A percentile compares a stretch with the other conserved stretches of the same genome.
phyloP scores from a whole-genome alignment of 2,888 invertebrate genomes.

The Syrista parreyssii region DNA sequence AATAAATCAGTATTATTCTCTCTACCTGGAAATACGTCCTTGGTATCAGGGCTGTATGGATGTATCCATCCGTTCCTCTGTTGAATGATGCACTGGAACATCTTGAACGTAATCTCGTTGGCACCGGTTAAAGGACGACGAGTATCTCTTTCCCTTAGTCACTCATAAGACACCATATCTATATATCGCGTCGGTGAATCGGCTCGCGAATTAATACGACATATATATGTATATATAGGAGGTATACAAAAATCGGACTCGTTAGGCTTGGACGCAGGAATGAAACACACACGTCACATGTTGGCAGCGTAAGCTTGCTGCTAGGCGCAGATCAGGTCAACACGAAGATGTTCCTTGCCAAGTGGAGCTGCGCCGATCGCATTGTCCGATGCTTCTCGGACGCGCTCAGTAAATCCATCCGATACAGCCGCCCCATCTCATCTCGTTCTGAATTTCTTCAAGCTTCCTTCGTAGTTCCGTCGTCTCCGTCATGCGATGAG shows the following conservation, averaged over 20 bases:
- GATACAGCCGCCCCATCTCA: constrained; percentile 6
- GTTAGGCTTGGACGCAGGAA: not conserved
- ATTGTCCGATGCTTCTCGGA: not conserved
- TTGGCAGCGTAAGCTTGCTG: constrained; percentile 7
- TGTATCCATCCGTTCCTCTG: constrained; percentile 82
- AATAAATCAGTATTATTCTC: not conserved
- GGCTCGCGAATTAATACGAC: not conserved
- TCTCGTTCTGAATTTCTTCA: not conserved
- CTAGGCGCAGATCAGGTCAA: constrained; percentile 4
- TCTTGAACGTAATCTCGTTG: constrained; percentile 52
- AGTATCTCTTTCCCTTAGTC: not conserved
- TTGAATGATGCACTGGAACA: constrained; percentile 88
- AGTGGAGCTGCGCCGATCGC: constrained; percentile 3
- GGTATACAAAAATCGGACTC: not conserved
- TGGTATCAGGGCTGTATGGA: constrained; percentile 77
- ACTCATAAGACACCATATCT: not conserved
- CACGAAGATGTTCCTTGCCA: not conserved
- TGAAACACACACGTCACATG: constrained; percentile 3
- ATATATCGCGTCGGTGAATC: not conserved
- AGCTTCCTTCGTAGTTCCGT: not conserved
- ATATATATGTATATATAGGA: not conserved
- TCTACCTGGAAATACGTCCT: constrained; percentile 80
- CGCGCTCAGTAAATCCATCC: not conserved
- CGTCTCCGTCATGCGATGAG: not conserved
- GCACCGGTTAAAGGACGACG: not conserved